Evolutionary conservation across 2,113 vertebrate species (phyloP).

Genomic region (Amblyopsis rosae): DNA sequence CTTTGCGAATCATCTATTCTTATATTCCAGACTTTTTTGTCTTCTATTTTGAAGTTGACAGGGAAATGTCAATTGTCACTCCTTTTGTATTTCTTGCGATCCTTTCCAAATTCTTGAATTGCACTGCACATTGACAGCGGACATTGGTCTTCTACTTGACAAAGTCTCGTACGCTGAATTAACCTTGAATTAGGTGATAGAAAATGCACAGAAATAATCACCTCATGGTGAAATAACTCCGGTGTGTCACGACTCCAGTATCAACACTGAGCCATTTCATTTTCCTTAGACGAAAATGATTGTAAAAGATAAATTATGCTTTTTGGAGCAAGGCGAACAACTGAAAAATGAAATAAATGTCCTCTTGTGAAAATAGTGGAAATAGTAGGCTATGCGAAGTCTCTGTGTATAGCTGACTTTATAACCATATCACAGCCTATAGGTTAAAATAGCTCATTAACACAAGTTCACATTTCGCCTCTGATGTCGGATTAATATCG

Average conservation of each 20-base stretch:
- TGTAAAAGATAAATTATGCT: slow-evolving; percentile 35
- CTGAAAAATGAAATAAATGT: slow-evolving; percentile 23
- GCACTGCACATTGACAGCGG: slow-evolving; percentile 25
- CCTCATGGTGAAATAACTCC: slow-evolving; percentile 36
- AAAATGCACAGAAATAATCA: slow-evolving; percentile 25
- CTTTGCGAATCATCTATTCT: slow-evolving; percentile 72
- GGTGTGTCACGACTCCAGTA: slow-evolving; percentile 14
- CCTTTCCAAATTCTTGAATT: slow-evolving; percentile 18
- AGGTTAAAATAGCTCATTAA: slow-evolving; percentile 56
- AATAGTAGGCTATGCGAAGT: slow-evolving; percentile 2
- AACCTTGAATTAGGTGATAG: slow-evolving; percentile 20
- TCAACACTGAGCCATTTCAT: slow-evolving; percentile 19
- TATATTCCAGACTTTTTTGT: slow-evolving; percentile 72
- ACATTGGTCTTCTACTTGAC: slow-evolving; percentile 24
- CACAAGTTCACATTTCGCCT: slow-evolving; percentile 61
- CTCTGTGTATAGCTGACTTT: slow-evolving; percentile 28
- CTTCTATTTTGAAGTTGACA: slow-evolving; percentile 61
- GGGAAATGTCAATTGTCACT: slow-evolving; percentile 51
- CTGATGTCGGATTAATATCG: slow-evolving; percentile 65
- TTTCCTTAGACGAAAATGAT: slow-evolving; percentile 41
- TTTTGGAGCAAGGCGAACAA: slow-evolving; percentile 29
- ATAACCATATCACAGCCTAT: slow-evolving; percentile 39
- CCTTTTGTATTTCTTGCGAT: slow-evolving; percentile 31
- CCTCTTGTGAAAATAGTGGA: slow-evolving; percentile 29
- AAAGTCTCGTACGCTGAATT: slow-evolving; percentile 37